Base-by-base conservation (phyloP, 2,888 invertebrate genomes). In the Notodonta dromedarius region DNA sequence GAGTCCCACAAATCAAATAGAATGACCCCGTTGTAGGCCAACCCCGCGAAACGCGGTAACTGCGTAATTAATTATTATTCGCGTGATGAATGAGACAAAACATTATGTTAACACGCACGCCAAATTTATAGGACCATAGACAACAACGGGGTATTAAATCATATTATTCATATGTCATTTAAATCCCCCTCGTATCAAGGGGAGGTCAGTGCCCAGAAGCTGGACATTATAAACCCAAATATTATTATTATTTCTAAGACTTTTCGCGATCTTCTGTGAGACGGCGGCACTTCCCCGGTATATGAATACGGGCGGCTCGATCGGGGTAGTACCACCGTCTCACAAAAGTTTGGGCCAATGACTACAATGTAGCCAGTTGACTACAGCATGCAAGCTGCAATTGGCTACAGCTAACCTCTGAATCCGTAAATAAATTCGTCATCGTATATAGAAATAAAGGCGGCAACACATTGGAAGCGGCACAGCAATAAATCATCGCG, bases 401-500 rank as follows among this genome's bases (percentile, higher is more conserved):
- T 24, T 24, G n/a, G n/a, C n/a, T n/a, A n/a, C n/a, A 24, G 24
- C 24, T 24, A 2, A 24, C 1, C 24, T 24, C 24, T 40, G 40
- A 40, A 6, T 40, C n/a, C 48, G 11, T 4, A 48, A 13, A 48
- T n/a, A 6, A 48, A 48, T 48, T 14, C n/a, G 48, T 13, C 14
- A 48, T 5, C 14, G 6, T 53, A 56, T 32, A 44, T 44, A 32
- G 24, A 24, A 67, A 68, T 72, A 65, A 67, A 60, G 56, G 58
- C 57, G 39, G 14, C 40, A 35, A 48, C 57, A 61, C 65, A 62
- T 54, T 32, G 24, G 2, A 13, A 50, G 39, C 51, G 53, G 46
- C 51, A 51, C 54, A 9, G 11, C 35, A n/a, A 73, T 73, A 73
- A 73, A 73, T 73, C 71, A 73, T 63, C 24, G 52, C 24, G 56